Conservation (phyloP, 2,113 vertebrate species). For the Pampusana beccarii region DNA sequence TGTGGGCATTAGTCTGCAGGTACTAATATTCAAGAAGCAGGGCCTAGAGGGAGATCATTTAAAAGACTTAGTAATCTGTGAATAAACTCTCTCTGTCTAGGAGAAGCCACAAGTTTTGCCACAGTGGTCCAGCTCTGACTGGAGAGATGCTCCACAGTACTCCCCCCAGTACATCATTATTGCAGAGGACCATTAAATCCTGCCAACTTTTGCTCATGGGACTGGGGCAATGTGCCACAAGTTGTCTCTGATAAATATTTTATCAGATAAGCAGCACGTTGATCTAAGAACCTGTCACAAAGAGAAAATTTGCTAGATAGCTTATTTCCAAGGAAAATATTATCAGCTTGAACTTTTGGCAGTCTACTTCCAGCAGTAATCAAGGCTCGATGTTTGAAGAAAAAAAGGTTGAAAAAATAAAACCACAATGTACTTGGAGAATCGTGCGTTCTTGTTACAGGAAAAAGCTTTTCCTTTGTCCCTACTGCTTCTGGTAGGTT, state of each 20-base stretch:
- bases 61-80: neutral
- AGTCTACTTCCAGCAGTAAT: neutral
- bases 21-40: neutral
- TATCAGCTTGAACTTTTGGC: neutral
- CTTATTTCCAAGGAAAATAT: neutral
- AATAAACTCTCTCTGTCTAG: neutral
- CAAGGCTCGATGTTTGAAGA: neutral
- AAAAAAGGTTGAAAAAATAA: neutral
- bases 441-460: neutral
- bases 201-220: neutral
- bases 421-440: neutral
- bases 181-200: neutral
- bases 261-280: constrained; percentile 8
- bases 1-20: neutral
- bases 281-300: neutral
- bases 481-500: neutral
- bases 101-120: neutral
- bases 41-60: neutral
- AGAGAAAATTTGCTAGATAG: neutral
- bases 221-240: neutral
- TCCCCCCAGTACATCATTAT: neutral
- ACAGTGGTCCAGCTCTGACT: neutral
- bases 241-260: neutral
- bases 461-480: neutral
- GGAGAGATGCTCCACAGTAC: neutral